phyloP scores from a whole-genome alignment of 2,888 invertebrate species.

The Melipona bicolor region DNA sequence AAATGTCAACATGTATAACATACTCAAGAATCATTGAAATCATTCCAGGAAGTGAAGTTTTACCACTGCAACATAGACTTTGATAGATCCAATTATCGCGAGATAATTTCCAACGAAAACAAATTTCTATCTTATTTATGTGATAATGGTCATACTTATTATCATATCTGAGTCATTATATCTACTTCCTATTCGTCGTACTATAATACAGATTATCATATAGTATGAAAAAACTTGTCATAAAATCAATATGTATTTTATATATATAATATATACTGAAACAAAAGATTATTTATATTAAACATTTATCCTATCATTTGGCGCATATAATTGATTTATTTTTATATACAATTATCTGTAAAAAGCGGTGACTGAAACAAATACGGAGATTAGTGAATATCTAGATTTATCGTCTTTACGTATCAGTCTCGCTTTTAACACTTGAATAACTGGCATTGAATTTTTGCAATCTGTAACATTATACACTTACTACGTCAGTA shows the following conservation, averaged over 20 bases:
- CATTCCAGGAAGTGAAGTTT: not conserved
- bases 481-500: too few species aligned
- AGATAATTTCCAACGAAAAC: not conserved
- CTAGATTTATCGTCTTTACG: not conserved
- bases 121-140: not conserved
- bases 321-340: not conserved
- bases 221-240: too few species aligned
- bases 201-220: not conserved
- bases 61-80: not conserved
- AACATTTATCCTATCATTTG: not conserved
- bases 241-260: too few species aligned
- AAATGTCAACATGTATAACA: too few species aligned
- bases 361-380: not conserved
- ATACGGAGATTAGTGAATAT: not conserved
- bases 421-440: too few species aligned
- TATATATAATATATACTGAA: not conserved
- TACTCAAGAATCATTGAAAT: too few species aligned
- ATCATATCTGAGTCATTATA: not conserved
- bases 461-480: too few species aligned
- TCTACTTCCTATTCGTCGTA: not conserved
- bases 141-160: not conserved
- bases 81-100: not conserved
- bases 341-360: not conserved
- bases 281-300: not conserved
- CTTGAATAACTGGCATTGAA: too few species aligned